Conservation (phyloP, 2,797 vertebrate species). For the Macropus fuliginosus region DNA sequence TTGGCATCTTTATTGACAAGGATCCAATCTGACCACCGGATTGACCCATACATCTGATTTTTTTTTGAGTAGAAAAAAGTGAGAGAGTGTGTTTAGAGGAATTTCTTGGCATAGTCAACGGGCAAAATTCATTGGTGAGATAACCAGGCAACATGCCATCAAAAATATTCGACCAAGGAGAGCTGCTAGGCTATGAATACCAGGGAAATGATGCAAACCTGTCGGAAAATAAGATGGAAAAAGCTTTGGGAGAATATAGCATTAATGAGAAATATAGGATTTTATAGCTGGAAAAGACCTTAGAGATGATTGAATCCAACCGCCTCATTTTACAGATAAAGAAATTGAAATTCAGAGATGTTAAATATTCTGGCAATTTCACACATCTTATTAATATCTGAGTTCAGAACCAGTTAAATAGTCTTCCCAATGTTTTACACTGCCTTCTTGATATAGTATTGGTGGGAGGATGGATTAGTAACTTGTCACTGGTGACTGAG, state of each 20-base stretch:
- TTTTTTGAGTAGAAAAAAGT: too few relatives aligned
- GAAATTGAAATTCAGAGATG: background rate
- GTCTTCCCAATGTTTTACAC: background rate
- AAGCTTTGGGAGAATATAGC: background rate
- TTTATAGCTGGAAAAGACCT: background rate
- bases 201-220: background rate
- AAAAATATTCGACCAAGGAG: accelerated
- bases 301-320: background rate
- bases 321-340: background rate
- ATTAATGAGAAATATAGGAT: background rate
- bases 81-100: background rate
- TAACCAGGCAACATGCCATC: accelerated
- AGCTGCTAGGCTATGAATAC: background rate
- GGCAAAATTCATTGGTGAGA: too few relatives aligned
- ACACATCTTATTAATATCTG: background rate
- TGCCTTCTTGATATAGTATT: accelerated
- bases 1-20: background rate
- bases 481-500: background rate
- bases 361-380: background rate
- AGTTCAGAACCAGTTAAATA: background rate
- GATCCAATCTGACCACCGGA: background rate
- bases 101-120: background rate
- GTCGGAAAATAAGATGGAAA: background rate
- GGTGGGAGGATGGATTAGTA: background rate
- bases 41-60: too few relatives aligned